Base-by-base conservation (phyloP, 2,888 invertebrate species). In the Cryptocephalus moraei region DNA sequence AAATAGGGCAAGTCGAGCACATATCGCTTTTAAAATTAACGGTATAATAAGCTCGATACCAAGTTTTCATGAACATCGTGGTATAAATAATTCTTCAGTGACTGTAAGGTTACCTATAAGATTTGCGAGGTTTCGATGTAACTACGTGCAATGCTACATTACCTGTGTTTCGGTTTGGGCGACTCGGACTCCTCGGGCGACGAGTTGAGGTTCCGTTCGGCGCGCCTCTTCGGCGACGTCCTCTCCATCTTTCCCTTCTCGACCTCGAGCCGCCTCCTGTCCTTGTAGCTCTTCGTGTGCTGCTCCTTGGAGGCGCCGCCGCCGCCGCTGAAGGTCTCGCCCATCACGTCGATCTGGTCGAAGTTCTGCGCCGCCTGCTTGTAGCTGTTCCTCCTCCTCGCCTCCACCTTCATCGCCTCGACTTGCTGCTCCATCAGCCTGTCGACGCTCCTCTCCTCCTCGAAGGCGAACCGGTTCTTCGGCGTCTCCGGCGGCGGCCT, bases 301-400 rank as follows among this genome's bases (percentile, higher is more conserved):
- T 61, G 59, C 42, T 63, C 63, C 41, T 60, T 62, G 10, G 56
- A 57, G 49, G 33, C 34, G 49, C 53, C 9, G 46, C 45, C 53
- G 11, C 49, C 49, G 8, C 52, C 51, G 13, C 49, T 46, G 36
- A 49, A 49, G 39, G 53, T 52, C 22, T 59, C 58, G 41, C 52
- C 56, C 53, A 57, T 45, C 6, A 63, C 51, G 34, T 67, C 67
- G 31, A 69, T 64, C 43, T 62, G 65, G 54, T 69, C 68, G 14
- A 58, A 66, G 49, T 67, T 69, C 54, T 67, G 61, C 12, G 64
- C 66, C 1, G 65, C 66, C 8, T 63, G 67, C 50, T 66, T 69
- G 52, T 70, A 70, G 49, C 69, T 69, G 46, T 70, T 68, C 31
- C 70, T 53, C 32, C 70, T 52, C 32, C 63, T 56, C 0, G 68